Base-by-base conservation (phyloP, 1,140 invertebrate genomes). In the Halyomorpha halys region DNA sequence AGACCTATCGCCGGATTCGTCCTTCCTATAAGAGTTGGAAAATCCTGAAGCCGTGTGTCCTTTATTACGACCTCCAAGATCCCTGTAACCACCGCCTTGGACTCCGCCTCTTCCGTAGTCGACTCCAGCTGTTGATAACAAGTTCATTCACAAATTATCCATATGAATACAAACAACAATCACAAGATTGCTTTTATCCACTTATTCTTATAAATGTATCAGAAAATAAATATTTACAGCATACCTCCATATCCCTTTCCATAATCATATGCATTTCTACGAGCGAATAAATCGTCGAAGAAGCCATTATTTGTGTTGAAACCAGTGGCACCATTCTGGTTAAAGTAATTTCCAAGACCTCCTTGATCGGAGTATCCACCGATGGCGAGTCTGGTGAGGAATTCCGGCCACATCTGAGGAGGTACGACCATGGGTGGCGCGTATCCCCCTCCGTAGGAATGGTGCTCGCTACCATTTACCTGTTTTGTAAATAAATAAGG, bases 1-100 rank as follows among this genome's bases (percentile, higher is more conserved):
- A 0, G 68, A 65, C 5, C 70, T 71, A 39, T 73, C 70, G 0
- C 72, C 72, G 19, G 68, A 69, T 54, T 73, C 72, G 44, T 73
- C 69, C 62, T 72, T 72, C 16, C 68, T 61, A 61, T 73, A 73
- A 2, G 71, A 69, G 23, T 69, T 73, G 34, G 68, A 67, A 54
- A 73, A 73, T 18, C 72, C 72, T 1, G 71, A 62, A 0, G 70
- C 68, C 25, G 71, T 68, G 49, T 73, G 72, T 16, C 72, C 72
- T 45, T 71, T 71, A 44, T 71, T 69, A 13, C 71, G 61, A 3
- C 71, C 72, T 18, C 69, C 68, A 5, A 69, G 62, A 25, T 67
- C 68, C 5, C 67, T 62, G 27, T 69, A 70, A 2, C 68, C 68
- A 16, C 67, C 68, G 8, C 69, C 69, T 45, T 62, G 61, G 16